Base-by-base conservation (phyloP, 2,888 invertebrate genomes). In the Limenitis camilla region DNA sequence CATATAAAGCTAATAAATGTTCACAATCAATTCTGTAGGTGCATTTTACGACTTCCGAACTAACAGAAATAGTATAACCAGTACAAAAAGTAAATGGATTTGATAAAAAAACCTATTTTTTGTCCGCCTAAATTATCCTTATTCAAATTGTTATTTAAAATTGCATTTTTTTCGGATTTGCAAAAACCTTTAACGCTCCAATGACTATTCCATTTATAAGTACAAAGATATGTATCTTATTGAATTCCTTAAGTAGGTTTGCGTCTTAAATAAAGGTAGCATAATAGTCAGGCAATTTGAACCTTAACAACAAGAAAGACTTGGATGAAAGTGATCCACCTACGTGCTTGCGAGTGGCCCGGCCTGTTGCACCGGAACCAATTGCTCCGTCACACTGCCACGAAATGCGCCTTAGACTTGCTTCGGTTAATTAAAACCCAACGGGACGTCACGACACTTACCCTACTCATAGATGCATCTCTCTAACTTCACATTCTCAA, bases 401-500 rank as follows among this genome's bases (percentile, higher is more conserved):
- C 78, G 61, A 81, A 81, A 82, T 72, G 78, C 80, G 77, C 75
- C 71, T 72, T 67, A 68, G 65, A 73, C 71, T 71, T 75, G 82
- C 77, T 74, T 64, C 74, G 80, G 74, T 81, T 85, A 85, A 85
- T 86, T 84, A 85, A 84, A 83, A 81, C 72, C 69, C 78, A 76
- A 78, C 76, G 79, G 79, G 77, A 79, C 78, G 71, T 76, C 81
- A 78, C 75, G 76, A 77, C 77, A 71, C 69, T 72, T 72, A 75
- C 71, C 74, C 62, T 58, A 54, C 61, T 64, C 66, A 71, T 70
- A 67, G 72, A 69, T 67, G 63, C 63, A 71, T 67, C 63, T 72
- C 68, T 69, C 67, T 67, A 69, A 63, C 59, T 61, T 66, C 66
- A 71, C 66, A 63, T 62, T 72, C 72, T 68, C 55, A 68, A 72